Evolutionary conservation across 2,888 invertebrate species (phyloP).

Genomic region (Cyclophora albipunctata): DNA sequence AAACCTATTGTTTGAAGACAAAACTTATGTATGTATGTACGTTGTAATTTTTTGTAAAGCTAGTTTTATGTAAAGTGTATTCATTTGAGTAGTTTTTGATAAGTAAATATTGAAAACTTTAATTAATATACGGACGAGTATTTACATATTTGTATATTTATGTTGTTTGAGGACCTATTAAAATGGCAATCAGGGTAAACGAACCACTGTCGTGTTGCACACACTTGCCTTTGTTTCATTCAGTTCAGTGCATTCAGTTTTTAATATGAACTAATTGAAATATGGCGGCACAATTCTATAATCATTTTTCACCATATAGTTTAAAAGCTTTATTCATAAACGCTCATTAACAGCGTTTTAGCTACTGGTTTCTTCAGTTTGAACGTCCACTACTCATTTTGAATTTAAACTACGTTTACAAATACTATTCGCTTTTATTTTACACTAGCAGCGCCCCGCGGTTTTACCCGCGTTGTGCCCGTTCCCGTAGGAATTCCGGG

Average conservation of each 20-base stretch:
- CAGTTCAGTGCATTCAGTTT: no score
- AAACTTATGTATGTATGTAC: conserved; percentile 50
- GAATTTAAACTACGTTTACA: no score
- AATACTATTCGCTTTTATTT: not conserved
- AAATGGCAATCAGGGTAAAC: conserved; percentile 68
- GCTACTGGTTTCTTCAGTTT: no score
- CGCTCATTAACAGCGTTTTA: no score
- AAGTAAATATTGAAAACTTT: conserved; percentile 65
- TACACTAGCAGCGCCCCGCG: no score
- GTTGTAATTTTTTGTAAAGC: conserved; percentile 70
- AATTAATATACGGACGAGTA: conserved; percentile 53
- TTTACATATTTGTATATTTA: conserved; percentile 12
- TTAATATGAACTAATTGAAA: no score
- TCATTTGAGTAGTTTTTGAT: conserved; percentile 72
- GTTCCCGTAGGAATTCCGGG: no score
- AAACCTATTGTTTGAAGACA: conserved; percentile 27
- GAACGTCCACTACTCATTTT: no score
- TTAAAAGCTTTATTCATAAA: not conserved
- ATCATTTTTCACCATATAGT: no score
- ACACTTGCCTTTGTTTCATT: not conserved
- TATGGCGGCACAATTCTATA: no score
- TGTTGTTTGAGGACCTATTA: conserved; percentile 22
- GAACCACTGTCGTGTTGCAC: conserved; percentile 29
- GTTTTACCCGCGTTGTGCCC: no score
- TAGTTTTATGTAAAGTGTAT: conserved; percentile 58